A percentile compares a stretch with the other conserved stretches of the same genome.
phyloP scores from a whole-genome alignment of 2,797 vertebrate species.

The Anisognathus igniventris region DNA sequence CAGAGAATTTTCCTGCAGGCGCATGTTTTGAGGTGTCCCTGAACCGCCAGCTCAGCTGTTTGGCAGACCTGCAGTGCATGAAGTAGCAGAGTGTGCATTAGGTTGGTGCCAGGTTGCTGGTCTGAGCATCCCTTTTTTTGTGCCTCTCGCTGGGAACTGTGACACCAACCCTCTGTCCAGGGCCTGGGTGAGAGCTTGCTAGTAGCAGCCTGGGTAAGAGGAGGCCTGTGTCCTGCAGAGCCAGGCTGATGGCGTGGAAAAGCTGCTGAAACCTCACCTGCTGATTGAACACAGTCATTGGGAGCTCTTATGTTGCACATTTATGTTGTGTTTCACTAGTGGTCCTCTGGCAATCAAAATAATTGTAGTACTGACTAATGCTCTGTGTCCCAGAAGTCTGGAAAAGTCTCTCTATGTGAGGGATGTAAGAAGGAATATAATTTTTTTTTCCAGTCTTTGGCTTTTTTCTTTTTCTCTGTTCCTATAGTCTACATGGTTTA shows the following conservation, averaged over 20 bases:
- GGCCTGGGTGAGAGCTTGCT: not conserved
- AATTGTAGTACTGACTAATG: not conserved
- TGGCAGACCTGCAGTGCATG: rapidly evolving
- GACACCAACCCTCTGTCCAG: not conserved
- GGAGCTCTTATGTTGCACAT: not conserved
- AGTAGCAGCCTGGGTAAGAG: not conserved
- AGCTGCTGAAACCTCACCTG: not conserved
- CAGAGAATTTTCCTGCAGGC: not conserved
- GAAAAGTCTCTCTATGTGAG: not conserved
- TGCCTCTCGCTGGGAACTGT: not conserved
- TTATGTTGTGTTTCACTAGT: not conserved
- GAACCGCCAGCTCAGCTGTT: not conserved
- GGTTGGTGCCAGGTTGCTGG: not conserved
- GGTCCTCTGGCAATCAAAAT: not conserved
- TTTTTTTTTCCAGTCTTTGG: rapidly evolving
- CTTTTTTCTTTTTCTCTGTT: not conserved
- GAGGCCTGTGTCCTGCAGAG: not conserved
- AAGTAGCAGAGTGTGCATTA: not conserved
- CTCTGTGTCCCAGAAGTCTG: not conserved
- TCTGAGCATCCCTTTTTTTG: not conserved
- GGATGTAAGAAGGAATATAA: not conserved
- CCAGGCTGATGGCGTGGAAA: not conserved
- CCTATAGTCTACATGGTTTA: rapidly evolving
- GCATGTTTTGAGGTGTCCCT: rapidly evolving
- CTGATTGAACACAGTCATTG: rapidly evolving